A percentile compares a stretch with the other conserved stretches of the same genome.
Evolutionary conservation across 2,888 invertebrate species (phyloP).

Genomic region (Drosophila neonasuta): DNA sequence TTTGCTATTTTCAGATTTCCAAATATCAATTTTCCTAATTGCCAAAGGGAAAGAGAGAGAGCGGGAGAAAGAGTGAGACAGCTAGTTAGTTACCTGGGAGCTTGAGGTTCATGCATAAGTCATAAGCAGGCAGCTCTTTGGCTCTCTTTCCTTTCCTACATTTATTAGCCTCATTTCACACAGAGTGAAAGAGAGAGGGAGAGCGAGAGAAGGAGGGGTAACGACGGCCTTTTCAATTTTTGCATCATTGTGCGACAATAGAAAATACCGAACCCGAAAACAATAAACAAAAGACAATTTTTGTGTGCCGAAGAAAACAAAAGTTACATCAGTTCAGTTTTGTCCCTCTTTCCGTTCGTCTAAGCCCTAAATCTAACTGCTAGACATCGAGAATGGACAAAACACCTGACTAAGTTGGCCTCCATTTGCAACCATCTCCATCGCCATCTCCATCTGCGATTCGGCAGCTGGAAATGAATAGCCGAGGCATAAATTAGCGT

Average conservation of each 20-base stretch:
- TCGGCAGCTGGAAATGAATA: constrained; percentile 34
- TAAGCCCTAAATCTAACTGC: constrained; percentile 13
- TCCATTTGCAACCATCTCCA: neutral
- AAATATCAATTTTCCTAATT: constrained; percentile 58
- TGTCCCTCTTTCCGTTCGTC: neutral
- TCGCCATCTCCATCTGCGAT: neutral
- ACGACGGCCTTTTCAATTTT: constrained; percentile 40
- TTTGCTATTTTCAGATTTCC: constrained; percentile 4
- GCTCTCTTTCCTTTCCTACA: constrained; percentile 27
- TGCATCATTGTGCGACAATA: constrained; percentile 65
- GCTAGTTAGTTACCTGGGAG: constrained; percentile 9
- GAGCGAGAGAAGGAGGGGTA: neutral
- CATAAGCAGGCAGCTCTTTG: constrained; percentile 49
- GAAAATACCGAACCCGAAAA: constrained; percentile 29
- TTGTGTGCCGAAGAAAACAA: constrained; percentile 62
- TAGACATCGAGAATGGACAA: constrained; percentile 36
- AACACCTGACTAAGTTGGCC: constrained; percentile 34
- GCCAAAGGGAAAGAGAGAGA: constrained; percentile 14
- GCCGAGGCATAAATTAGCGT: constrained; percentile 68
- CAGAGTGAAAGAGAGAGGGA: constrained; percentile 13
- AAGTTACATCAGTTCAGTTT: constrained; percentile 65
- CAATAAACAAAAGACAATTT: constrained; percentile 50
- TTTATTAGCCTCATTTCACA: constrained; percentile 57
- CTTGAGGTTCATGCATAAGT: constrained; percentile 66
- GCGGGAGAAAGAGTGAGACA: neutral